phyloP scores from a whole-genome alignment of 2,113 vertebrate genomes.

The Lates calcarifer region DNA sequence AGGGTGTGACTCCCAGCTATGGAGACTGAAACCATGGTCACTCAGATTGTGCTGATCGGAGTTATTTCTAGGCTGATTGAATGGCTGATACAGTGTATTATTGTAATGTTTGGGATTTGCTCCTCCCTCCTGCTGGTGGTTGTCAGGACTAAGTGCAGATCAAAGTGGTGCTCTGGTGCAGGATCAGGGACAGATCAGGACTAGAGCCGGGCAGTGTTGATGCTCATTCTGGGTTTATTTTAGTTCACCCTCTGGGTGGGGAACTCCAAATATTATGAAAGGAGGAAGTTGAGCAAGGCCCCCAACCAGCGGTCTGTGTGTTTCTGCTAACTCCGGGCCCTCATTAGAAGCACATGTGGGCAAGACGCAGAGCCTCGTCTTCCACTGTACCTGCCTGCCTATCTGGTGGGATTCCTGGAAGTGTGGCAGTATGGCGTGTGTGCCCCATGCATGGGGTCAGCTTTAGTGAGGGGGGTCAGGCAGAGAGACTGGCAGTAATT shows the following conservation, averaged over 20 bases:
- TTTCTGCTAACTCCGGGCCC: constrained; percentile 59
- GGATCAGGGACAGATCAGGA: constrained; percentile 67
- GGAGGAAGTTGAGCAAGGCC: constrained; percentile 78
- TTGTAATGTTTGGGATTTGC: constrained; percentile 61
- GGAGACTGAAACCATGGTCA: background rate
- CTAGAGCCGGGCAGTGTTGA: constrained; percentile 66
- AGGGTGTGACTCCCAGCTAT: background rate
- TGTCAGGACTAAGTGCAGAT: constrained; percentile 74
- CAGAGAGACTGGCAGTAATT: constrained; percentile 73
- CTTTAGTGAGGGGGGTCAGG: constrained; percentile 55
- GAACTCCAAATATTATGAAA: constrained; percentile 85
- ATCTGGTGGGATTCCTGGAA: constrained; percentile 58
- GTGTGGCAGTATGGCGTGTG: constrained; percentile 40
- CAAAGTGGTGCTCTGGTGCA: constrained; percentile 68
- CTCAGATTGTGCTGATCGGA: constrained; percentile 36
- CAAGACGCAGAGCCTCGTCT: constrained; percentile 19
- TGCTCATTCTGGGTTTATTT: constrained; percentile 77
- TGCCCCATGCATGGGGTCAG: constrained; percentile 63
- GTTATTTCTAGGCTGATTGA: constrained; percentile 46
- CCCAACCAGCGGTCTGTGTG: constrained; percentile 56
- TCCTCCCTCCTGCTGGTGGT: constrained; percentile 69
- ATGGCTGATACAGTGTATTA: constrained; percentile 57
- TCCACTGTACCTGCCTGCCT: constrained; percentile 57
- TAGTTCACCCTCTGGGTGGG: constrained; percentile 79
- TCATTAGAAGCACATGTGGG: constrained; percentile 83